A percentile compares a stretch with the other conserved stretches of the same genome.
Conservation (phyloP, 2,797 vertebrate genomes). For the Nyctibius grandis region DNA sequence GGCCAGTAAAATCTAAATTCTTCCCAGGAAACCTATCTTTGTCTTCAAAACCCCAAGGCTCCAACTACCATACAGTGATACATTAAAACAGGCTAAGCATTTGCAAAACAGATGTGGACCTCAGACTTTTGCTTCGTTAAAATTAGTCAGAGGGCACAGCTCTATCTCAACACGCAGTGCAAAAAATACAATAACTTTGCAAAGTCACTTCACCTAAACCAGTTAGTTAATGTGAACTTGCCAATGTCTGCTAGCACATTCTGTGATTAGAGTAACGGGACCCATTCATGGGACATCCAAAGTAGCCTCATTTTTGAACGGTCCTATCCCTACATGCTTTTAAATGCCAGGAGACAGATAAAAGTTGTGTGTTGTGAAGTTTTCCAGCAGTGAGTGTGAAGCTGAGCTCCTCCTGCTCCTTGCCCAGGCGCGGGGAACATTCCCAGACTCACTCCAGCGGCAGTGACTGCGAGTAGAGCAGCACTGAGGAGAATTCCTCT, state of each 20-base stretch:
- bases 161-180: rapidly evolving
- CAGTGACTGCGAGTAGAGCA: background rate
- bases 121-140: background rate
- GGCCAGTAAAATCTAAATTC: background rate
- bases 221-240: background rate
- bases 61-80: background rate
- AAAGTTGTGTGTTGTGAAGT: background rate
- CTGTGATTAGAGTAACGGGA: background rate
- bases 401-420: background rate
- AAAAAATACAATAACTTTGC: background rate
- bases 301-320: background rate
- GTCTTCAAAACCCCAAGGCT: background rate
- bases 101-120: background rate
- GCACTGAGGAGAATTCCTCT: slow-evolving; percentile 35
- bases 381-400: rapidly evolving
- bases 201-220: background rate
- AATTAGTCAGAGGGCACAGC: background rate
- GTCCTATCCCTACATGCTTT: background rate
- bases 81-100: background rate
- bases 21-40: background rate
- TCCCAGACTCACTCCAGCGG: slow-evolving; percentile 26
- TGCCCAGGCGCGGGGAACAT: background rate
- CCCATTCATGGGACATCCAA: background rate
- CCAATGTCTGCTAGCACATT: background rate
- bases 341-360: background rate